Evolutionary conservation across 2,797 vertebrate species (phyloP), one percentile per base, ranked within the genome.

Genomic region (Arrhamphus sclerolepis): DNA sequence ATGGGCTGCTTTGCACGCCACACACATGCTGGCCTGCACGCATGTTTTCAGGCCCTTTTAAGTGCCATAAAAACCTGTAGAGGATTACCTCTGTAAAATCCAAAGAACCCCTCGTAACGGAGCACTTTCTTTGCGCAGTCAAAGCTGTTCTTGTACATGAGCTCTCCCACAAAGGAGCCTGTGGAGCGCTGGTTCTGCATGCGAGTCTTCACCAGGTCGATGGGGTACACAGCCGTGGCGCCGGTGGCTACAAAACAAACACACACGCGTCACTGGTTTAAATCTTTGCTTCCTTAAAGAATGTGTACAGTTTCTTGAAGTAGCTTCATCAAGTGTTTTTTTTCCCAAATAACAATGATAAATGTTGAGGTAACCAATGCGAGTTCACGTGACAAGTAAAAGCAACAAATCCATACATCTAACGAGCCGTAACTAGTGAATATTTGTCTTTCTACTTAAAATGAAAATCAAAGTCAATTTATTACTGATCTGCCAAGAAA

Each of bases 121-220:
- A 98, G 90, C 72, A 98, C 95, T 75, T 97, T 97, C 92, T 96
- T 98, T 42, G 96, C 95, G 69, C 97, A 98, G 89, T 98, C 96
- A 34, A 97, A 98, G 87, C 97, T 98, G 93, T 92, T 98, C 89
- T 98, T 98, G 81, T 98, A 97, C 95, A 98, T 96, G 86, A 97
- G 70, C 74, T 98, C 95, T 62, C 95, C 97, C 11, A 98, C 93
- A 0, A 98, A 94, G 63, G 95, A 95, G 63, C 95, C 93, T 0
- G 90, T 93, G 79, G 94, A 93, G 49, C 96, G 95, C 77, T 98
- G 96, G 89, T 98, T 98, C 86, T 98, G 96, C 96, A 97, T 97
- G 7, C 96, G 94, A 1, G 96, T 98, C 92, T 99, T 99, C 89
- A 98, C 96, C 89, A 98, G 92, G 83, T 98, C 97, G 59, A 97